Evolutionary conservation across 2,113 vertebrate genomes (phyloP), one percentile per base, ranked within the genome.

Genomic region (Salvelinus alpinus): DNA sequence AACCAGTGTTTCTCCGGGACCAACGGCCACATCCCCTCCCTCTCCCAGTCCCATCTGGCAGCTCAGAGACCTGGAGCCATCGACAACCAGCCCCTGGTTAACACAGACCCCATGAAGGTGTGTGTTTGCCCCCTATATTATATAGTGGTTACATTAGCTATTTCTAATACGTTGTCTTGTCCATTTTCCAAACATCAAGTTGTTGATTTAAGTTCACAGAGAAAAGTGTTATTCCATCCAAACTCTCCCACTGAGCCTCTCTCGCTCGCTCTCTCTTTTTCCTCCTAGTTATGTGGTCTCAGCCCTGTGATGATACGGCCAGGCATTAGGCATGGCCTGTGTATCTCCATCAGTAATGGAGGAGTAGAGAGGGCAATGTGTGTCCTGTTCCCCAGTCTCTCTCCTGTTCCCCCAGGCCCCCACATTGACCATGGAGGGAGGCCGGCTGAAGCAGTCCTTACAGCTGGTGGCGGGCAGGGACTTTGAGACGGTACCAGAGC

Each of bases 1-100:
- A 97, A 96, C 89, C 96, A 98, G 88, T 96, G 96, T 93, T 95
- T 98, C 62, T 92, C 96, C 47, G 94, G 90, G 65, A 83, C 93
- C 86, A 97, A 94, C 24, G 96, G 97, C 5, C 96, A 93, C 89
- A 76, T 94, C 31, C 91, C 96, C 68, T 93, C 95, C 2, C 95
- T 95, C 54, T 7, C 54, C 7, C 38, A 44, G 38, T 3, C 38
- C 38, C 54, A 14, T 60, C 90, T 97, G 82, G 94, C 91, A 75
- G 92, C 95, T 78, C 97, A 99, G 86, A 96, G 95, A 79, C 98
- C 98, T 1, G 98, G 97, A 83, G 98, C 97, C 65, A 99, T 99
- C 60, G 98, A 99, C 86, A 99, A 99, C 93, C 96, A 98, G 78
- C 91, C 96, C 0, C 90, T 99, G 66, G 96, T 99, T 80, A 96